Evolutionary conservation across 1,140 invertebrate genomes (phyloP).

Genomic region (Trialeurodes vaporariorum): DNA sequence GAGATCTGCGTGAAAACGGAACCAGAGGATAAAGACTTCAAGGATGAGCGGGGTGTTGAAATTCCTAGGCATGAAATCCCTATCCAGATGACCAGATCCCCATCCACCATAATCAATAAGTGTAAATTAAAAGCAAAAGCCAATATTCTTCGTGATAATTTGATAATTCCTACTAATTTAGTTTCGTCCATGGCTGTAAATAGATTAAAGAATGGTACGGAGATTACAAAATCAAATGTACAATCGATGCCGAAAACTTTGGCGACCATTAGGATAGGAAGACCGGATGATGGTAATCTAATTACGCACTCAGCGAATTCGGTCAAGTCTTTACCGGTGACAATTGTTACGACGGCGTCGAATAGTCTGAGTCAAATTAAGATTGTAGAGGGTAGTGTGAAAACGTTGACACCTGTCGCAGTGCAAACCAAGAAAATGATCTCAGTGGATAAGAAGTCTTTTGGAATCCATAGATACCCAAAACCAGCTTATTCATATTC

Average conservation of each 20-base stretch:
- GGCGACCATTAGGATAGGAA: not conserved
- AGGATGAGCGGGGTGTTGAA: too few relatives aligned
- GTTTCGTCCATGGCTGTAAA: constrained; percentile 15
- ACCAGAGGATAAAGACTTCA: constrained; percentile 37
- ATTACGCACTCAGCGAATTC: not conserved
- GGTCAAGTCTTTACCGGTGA: not conserved
- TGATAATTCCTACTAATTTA: constrained; percentile 11
- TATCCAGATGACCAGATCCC: constrained; percentile 25
- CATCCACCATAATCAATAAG: constrained; percentile 36
- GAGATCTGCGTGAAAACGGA: constrained; percentile 36
- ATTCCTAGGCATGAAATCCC: constrained; percentile 24
- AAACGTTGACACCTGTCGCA: not conserved
- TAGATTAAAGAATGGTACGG: constrained; percentile 4
- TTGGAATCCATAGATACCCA: constrained; percentile 52
- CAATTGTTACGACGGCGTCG: not conserved
- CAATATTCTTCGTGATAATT: constrained; percentile 4
- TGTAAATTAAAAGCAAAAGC: constrained; percentile 34
- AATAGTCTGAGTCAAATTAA: not conserved
- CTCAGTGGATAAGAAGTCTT: constrained; percentile 27
- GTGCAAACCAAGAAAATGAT: not conserved
- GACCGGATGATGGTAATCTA: constrained; percentile 7
- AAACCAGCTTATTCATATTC: constrained; percentile 97
- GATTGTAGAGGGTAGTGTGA: constrained; percentile 2
- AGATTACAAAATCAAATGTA: not conserved
- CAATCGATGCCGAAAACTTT: not conserved